Evolutionary conservation across 2,113 vertebrate species (phyloP), one percentile per base, ranked within the genome.

Genomic region (Gobiocypris rarus): DNA sequence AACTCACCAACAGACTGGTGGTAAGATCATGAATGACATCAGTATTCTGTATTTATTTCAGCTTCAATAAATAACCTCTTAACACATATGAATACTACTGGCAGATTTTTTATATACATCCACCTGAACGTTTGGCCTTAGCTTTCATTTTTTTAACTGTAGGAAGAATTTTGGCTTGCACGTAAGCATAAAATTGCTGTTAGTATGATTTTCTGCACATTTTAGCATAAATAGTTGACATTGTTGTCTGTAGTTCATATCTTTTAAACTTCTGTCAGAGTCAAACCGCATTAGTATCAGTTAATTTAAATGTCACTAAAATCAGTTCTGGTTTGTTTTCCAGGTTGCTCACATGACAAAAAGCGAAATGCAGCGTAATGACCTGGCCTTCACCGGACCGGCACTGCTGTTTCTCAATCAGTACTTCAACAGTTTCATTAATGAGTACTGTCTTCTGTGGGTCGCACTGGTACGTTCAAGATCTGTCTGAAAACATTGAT

Each of bases 321-420:
- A 38, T 69, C 58, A 76, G 19, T 5, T 48, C 73, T 83, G 65
- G 10, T 80, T 82, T 50, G 76, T 86, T 83, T 79, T 80, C 7
- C 41, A 97, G 96, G 96, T 97, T 83, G 96, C 96, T 58, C 96
- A 97, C 86, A 97, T 97, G 96, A 96, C 96, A 0, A 96, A 96
- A 87, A 97, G 96, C 19, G 96, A 97, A 89, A 97, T 97, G 96
- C 92, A 95, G 79, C 90, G 96, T 58, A 93, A 95, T 41, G 96
- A 97, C 89, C 92, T 95, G 78, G 96, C 96, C 0, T 96, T 96
- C 83, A 92, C 96, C 75, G 95, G 95, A 43, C 96, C 96, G 3
- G 94, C 95, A 0, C 93, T 97, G 9, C 87, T 97, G 69, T 95
- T 96, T 77, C 92, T 97, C 81, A 94, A 96, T 89, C 96, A 96